Conservation (phyloP, 2,888 invertebrate species). For the Tigriopus californicus region DNA sequence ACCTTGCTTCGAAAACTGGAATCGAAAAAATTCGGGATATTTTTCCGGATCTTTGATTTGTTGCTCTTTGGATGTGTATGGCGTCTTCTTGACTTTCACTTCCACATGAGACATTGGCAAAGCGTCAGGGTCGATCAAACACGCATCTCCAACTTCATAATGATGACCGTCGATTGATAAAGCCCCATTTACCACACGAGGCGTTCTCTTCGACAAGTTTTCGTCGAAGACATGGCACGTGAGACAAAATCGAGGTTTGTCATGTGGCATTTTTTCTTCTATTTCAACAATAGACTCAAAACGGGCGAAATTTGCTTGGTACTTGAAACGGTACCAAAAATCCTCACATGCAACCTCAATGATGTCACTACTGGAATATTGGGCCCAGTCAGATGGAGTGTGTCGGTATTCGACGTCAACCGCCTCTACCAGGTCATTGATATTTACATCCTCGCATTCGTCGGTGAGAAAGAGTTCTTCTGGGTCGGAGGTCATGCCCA, state of each 20-base stretch:
- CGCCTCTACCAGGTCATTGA: constrained; percentile 30
- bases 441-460: constrained; percentile 47
- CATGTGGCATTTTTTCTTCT: too few relatives aligned
- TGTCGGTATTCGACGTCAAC: constrained; percentile 27
- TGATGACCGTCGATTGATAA: too few relatives aligned
- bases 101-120: too few relatives aligned
- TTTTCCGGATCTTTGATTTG: constrained; percentile 58
- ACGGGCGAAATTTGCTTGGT: constrained; percentile 26
- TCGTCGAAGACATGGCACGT: too few relatives aligned
- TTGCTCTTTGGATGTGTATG: constrained; percentile 28
- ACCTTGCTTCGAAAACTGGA: constrained; percentile 25
- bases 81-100: too few relatives aligned
- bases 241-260: too few relatives aligned
- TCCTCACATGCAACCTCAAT: constrained; percentile 24
- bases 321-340: constrained; percentile 21
- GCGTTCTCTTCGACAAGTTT: too few relatives aligned
- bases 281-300: constrained; percentile 23
- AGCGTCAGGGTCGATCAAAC: too few relatives aligned
- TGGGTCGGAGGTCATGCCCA: constrained; percentile 55
- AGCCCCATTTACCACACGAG: too few relatives aligned
- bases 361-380: constrained; percentile 39
- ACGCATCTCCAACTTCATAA: too few relatives aligned
- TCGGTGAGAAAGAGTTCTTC: constrained; percentile 51
- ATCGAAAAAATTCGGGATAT: constrained; percentile 43
- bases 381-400: constrained; percentile 41